Base-by-base conservation (phyloP, 2,888 invertebrate genomes). In the Agonum fuliginosum region DNA sequence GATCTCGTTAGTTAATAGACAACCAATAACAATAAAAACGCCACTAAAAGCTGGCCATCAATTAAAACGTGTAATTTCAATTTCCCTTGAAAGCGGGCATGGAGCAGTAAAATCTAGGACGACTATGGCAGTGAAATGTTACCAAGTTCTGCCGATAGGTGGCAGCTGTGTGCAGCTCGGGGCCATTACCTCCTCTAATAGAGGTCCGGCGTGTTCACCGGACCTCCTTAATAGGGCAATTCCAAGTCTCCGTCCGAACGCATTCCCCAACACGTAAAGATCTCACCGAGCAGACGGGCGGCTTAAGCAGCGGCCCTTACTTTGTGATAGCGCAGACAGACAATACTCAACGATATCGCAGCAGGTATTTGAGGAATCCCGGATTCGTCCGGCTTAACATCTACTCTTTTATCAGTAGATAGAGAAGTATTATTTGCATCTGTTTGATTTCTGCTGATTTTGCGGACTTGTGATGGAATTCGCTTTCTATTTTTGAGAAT, bases 171-270 rank as follows among this genome's bases (percentile, higher is more conserved):
- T 22, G 46, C 67, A 41, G 58, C 58, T 24, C 27, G 30, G 14
- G n/a, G 69, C 22, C 71, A 72, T 72, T 30, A 58, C 54, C 34
- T 58, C 37, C 72, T 46, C 54, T 72, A 58, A 72, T 41, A 37
- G 72, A 54, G 54, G 72, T 54, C 51, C 58, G 27, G 69, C 4
- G 30, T 19, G 19, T 6, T 17, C 19, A 27, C 71, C 30, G 71
- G 72, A 72, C 72, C 58, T 46, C 54, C 41, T 58, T 72, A 58
- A 72, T 20, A 58, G 37, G 41, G 72, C n/a, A n/a, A n/a, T n/a
- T 54, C 22, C 48, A 51, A 72, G 43, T 54, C 58, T n/a, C 20
- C 34, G 51, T 17, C 71, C 58, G 58, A 46, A 62, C 58, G 58
- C 58, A 62, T 62, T 62, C 58, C 24, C 22, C 43, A 62, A 62